Evolutionary conservation across 2,888 invertebrate species (phyloP).

Genomic region (Aproaerema taeniolella): DNA sequence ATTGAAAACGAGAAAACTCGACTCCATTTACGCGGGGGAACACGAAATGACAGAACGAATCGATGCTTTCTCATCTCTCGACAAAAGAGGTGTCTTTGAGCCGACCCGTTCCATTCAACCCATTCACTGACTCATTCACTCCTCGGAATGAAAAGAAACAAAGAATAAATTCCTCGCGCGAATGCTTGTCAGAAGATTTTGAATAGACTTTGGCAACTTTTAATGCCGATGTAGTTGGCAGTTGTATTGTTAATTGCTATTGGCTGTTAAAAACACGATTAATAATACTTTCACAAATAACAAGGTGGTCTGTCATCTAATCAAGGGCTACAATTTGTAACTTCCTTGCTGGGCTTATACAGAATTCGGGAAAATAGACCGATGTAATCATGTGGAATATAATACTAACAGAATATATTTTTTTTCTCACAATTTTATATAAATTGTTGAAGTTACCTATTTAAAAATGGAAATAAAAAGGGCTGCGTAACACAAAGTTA

Average conservation of each 20-base stretch:
- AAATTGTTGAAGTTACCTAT: no score
- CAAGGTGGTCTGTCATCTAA: not conserved
- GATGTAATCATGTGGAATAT: no score
- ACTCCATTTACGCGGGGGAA: constrained; percentile 21
- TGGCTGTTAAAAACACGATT: not conserved
- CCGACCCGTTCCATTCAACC: constrained; percentile 34
- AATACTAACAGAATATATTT: no score
- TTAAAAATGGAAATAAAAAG: no score
- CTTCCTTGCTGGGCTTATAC: not conserved
- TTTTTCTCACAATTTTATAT: no score
- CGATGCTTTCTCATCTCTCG: constrained; percentile 33
- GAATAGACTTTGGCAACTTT: not conserved
- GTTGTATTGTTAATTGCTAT: no score
- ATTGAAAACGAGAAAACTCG: constrained; percentile 14
- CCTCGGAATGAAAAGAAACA: constrained; percentile 43
- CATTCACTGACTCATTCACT: constrained; percentile 30
- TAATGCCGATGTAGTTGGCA: no score
- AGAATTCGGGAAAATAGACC: not conserved
- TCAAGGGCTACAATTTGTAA: not conserved
- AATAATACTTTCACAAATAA: not conserved
- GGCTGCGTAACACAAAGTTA: no score
- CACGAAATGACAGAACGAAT: constrained; percentile 36
- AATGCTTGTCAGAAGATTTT: constrained; percentile 27
- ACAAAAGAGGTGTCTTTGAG: constrained; percentile 52
- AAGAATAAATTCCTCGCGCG: constrained; percentile 36